Base-by-base conservation (phyloP, 2,797 vertebrate genomes). In the Pipistrellus pipistrellus region DNA sequence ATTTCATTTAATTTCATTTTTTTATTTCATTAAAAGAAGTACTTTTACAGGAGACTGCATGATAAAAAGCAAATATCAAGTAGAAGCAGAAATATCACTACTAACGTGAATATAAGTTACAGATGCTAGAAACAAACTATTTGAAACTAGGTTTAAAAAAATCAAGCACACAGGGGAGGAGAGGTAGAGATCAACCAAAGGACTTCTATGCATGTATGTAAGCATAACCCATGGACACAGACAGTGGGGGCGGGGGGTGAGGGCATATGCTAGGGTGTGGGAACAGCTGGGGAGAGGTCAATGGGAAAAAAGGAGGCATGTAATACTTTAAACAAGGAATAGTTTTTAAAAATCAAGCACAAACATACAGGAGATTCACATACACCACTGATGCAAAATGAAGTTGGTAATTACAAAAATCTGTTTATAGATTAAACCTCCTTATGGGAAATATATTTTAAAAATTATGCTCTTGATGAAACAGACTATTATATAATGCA, bases 91-190 rank as follows among this genome's bases (percentile, higher is more conserved):
- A 71, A 12, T 48, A 68, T 83, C 57, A 94, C 8, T 68, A 73
- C 85, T 48, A 46, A 93, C 81, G 23, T 62, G 8, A 76, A 11
- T 38, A 46, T 25, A 83, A 88, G 14, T 15, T 81, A 69, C 0
- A 91, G 17, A 6, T 68, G 4, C 32, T 84, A 77, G 78, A 86
- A 89, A 86, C 15, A 78, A 87, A 89, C 12, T 66, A 90, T 27
- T 84, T 93, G 38, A 93, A 96, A 91, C 1, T 41, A 82, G 21
- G 41, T 55, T 91, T 91, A 51, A 89, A 96, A 85, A 85, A 53
- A 59, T 38, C 13, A 85, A 62, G 59, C 25, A 62, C 59, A 27
- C 59, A 62, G 25, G 59, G 11, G 57, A 59, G 25, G 6, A 13
- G 27, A 5, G 27, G 27, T 62, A 30, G 12, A 62, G 59, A 30